Evolutionary conservation across 2,113 vertebrate species (phyloP).

Genomic region (Stigmatopora nigra): DNA sequence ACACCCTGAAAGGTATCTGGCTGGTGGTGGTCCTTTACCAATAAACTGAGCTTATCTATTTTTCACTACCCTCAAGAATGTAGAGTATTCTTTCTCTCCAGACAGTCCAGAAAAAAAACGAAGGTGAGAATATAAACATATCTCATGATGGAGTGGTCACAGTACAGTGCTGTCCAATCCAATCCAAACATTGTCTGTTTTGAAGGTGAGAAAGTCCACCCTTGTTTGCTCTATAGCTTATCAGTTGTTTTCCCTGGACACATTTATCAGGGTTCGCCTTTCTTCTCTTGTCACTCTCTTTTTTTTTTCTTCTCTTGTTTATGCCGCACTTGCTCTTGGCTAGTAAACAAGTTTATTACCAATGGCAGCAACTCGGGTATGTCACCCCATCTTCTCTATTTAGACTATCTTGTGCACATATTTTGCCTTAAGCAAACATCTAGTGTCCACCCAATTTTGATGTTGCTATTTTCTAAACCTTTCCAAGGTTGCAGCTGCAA

Average conservation of each 20-base stretch:
- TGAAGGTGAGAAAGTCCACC: slow-evolving; percentile 29
- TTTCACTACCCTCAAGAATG: slow-evolving; percentile 30
- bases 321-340: slow-evolving; percentile 43
- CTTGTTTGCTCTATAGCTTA: slow-evolving; percentile 33
- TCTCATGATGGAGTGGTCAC: slow-evolving; percentile 20
- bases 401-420: slow-evolving; percentile 17
- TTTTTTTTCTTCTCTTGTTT: slow-evolving; percentile 37
- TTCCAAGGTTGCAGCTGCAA: background rate
- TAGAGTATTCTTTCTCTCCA: slow-evolving; percentile 19
- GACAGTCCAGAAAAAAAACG: slow-evolving; percentile 17
- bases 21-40: slow-evolving; percentile 32
- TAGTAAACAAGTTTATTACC: slow-evolving; percentile 45
- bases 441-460: background rate
- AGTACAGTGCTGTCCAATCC: slow-evolving; percentile 41
- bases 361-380: slow-evolving; percentile 46
- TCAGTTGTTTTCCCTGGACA: slow-evolving; percentile 41
- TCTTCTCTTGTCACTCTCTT: slow-evolving; percentile 36
- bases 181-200: slow-evolving; percentile 25
- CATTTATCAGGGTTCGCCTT: slow-evolving; percentile 44
- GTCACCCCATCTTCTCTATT: slow-evolving; percentile 24
- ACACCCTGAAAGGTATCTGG: slow-evolving; percentile 25
- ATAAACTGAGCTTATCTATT: slow-evolving; percentile 35
- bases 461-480: background rate
- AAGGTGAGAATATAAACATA: slow-evolving; percentile 19
- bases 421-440: background rate